Evolutionary conservation across 1,140 invertebrate genomes (phyloP), one percentile per base, ranked within the genome.

Genomic region (Doryteuthis pealeii): DNA sequence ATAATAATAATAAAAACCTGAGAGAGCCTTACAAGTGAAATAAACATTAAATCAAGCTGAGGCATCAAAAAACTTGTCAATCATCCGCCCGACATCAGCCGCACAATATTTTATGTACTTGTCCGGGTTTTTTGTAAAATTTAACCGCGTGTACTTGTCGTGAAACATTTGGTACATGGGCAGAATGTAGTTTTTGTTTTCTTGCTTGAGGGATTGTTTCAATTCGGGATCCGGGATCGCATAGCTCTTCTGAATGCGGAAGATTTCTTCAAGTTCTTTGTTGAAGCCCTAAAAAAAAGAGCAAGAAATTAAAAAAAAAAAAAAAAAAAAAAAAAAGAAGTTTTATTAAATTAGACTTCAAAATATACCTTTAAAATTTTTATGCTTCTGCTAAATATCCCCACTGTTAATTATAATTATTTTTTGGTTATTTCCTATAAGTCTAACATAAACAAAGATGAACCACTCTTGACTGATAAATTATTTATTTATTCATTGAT

Each of bases 141-240:
- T 91, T 33, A 93, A 88, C 31, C 86, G 84, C 5, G 91, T 89
- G 87, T 93, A 94, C 80, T 92, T 93, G 76, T 84, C 81, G 62
- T 81, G 76, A 76, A 88, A 88, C 69, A 85, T 77, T 72, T 77
- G 80, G 73, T 88, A 88, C 10, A 76, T 71, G 0, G 95, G 95
- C 72, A 96, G 88, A 74, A 99, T 91, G 77, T 92, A 91, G 80
- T 95, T 93, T 87, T 93, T 94, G 89, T 95, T 96, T 83, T 95
- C 95, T 69, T 92, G 88, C 85, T 95, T 95, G 35, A 97, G 89
- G 76, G 90, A 87, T 84, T 95, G 93, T 49, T 96, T 89, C 49
- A 98, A 87, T 82, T 96, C 94, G 18, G 92, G 90, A 89, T 98
- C 96, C 15, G 96, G 96, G 79, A 98, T 94, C 31, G 95, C 95